phyloP scores from a whole-genome alignment of 2,888 invertebrate genomes.

The Megamerina dolium region DNA sequence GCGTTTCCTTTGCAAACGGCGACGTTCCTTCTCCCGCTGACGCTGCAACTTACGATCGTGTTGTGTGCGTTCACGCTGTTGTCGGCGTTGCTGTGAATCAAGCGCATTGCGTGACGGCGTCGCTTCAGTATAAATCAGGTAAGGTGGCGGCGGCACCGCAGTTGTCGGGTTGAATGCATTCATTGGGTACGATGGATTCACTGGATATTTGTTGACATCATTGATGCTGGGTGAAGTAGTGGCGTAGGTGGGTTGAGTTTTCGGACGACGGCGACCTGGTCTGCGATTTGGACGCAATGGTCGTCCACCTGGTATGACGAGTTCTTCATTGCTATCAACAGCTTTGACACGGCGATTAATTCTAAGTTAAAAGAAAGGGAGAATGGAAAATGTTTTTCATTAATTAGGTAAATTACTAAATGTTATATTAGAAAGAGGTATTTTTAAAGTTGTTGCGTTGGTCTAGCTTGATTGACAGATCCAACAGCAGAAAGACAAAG shows the following conservation, averaged over 20 bases:
- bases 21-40: slow-evolving; percentile 34
- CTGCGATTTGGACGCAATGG: slow-evolving; percentile 16
- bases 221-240: slow-evolving; percentile 23
- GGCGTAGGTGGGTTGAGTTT: slow-evolving; percentile 12
- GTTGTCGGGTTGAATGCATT: slow-evolving; percentile 16
- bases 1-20: slow-evolving; percentile 27
- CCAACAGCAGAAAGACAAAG: no score
- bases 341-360: slow-evolving; percentile 37
- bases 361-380: slow-evolving; percentile 21
- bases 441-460: slow-evolving; percentile 6
- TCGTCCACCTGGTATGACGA: slow-evolving; percentile 28
- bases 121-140: slow-evolving; percentile 24
- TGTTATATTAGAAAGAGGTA: slow-evolving; percentile 10
- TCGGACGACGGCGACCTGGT: slow-evolving; percentile 17
- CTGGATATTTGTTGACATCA: slow-evolving; percentile 29
- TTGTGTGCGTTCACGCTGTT: slow-evolving; percentile 23
- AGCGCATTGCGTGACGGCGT: neutral
- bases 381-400: neutral
- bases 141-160: slow-evolving; percentile 12
- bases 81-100: slow-evolving; percentile 8
- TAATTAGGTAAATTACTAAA: neutral
- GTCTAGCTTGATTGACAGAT: no score
- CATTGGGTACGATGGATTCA: slow-evolving; percentile 20
- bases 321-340: slow-evolving; percentile 37
- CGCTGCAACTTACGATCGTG: slow-evolving; percentile 35